Percentiles rank a stretch among this genome's conserved stretches.
These are phyloP conservation scores for Cirrhinus molitorella DNA, from an alignment of 2,797 vertebrate species.

Conservation along the genomic window DNA sequence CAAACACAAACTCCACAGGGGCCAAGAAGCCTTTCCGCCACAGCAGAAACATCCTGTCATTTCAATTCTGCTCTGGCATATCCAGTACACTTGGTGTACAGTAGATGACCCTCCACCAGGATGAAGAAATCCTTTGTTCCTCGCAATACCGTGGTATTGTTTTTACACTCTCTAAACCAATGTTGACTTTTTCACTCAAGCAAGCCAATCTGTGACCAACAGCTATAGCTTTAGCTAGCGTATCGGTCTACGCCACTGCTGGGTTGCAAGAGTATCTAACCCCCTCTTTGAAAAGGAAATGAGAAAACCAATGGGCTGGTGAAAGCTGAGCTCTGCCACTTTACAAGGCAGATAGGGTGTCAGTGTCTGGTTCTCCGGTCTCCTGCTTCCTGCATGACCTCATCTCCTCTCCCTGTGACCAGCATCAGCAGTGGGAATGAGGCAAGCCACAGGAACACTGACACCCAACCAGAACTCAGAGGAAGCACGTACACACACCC, in stretches of 20 bases:
- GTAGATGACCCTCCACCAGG: conserved; percentile 15
- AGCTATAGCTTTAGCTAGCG: background rate
- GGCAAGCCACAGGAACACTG: conserved; percentile 56
- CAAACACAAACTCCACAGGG: conserved; percentile 30
- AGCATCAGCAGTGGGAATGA: conserved; percentile 56
- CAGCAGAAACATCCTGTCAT: conserved; percentile 52
- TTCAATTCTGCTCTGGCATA: conserved; percentile 38
- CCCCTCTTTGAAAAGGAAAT: conserved; percentile 21
- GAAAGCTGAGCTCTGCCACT: conserved; percentile 51
- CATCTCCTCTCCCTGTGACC: conserved; percentile 58
- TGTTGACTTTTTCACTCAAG: background rate
- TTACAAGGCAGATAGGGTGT: conserved; percentile 59
- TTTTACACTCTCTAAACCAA: conserved; percentile 10
- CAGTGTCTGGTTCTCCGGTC: conserved; percentile 51
- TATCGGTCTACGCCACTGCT: background rate
- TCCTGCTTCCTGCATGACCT: conserved; percentile 64
- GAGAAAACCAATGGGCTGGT: conserved; percentile 27
- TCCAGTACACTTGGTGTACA: background rate
- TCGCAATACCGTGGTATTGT: background rate
- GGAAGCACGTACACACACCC: conserved; percentile 32
- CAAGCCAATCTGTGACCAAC: background rate
- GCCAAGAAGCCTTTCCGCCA: conserved; percentile 38
- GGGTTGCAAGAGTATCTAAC: background rate
- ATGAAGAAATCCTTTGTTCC: background rate
- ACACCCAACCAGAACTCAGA: conserved; percentile 45